These are phyloP conservation scores for Clepsis dumicolana DNA, from an alignment of 2,888 invertebrate species.

Conservation along the genomic window DNA sequence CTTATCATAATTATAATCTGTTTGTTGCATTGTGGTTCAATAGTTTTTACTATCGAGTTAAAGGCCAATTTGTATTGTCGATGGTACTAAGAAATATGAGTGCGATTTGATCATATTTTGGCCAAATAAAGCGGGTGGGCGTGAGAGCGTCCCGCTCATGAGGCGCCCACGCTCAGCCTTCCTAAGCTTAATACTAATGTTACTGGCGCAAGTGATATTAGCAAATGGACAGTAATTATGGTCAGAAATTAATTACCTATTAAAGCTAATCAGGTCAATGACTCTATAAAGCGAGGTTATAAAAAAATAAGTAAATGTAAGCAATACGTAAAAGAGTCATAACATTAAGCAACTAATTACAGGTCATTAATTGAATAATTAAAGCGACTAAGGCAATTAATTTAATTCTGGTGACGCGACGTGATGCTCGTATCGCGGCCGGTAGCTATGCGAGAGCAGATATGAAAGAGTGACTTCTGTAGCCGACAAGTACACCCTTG, in stretches of 20 bases:
- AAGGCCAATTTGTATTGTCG: conserved; percentile 41
- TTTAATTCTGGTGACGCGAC: background rate
- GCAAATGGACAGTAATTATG: conserved; percentile 26
- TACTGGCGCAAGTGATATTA: conserved; percentile 16
- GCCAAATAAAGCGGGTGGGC: background rate
- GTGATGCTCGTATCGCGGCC: background rate
- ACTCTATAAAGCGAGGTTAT: conserved; percentile 32
- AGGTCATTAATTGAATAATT: conserved; percentile 38
- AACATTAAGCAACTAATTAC: conserved; percentile 40
- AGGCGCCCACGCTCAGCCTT: conserved; percentile 6
- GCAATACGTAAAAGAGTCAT: conserved; percentile 29
- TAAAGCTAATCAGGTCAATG: conserved; percentile 34
- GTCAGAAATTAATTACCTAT: conserved; percentile 19
- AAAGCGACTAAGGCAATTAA: conserved; percentile 16
- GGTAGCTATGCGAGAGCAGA: background rate
- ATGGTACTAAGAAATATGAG: conserved; percentile 34
- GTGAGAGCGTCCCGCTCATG: conserved; percentile 31
- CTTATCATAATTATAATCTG: conserved; percentile 43
- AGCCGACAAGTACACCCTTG: background rate
- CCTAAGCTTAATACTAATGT: too few relatives aligned
- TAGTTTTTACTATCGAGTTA: conserved; percentile 34
- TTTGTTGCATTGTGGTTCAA: conserved; percentile 42
- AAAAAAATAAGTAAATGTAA: conserved; percentile 34
- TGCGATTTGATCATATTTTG: conserved; percentile 34
- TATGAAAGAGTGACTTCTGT: background rate